Conservation (phyloP, 2,113 vertebrate genomes). For the Carettochelys insculpta region DNA sequence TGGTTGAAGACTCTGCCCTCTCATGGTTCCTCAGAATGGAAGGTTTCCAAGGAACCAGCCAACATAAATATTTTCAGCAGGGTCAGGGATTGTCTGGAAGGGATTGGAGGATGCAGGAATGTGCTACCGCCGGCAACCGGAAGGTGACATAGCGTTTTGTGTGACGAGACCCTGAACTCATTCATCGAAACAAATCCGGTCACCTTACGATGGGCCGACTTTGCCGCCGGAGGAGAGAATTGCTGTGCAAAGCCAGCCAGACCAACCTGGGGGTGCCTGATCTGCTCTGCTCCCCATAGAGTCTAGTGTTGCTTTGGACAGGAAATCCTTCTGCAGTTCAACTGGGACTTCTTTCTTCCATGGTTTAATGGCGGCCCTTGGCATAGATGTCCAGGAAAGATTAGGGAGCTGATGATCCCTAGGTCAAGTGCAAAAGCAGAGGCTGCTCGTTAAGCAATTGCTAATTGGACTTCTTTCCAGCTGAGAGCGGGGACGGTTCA, state of each 20-base stretch:
- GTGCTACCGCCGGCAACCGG: conserved; percentile 31
- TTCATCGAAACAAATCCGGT: conserved; percentile 44
- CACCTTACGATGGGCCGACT: conserved; percentile 10
- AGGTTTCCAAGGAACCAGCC: conserved; percentile 32
- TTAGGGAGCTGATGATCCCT: neutral
- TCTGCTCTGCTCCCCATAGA: neutral
- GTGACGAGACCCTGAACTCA: conserved; percentile 7
- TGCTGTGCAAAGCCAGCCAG: conserved; percentile 48
- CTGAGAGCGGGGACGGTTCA: neutral
- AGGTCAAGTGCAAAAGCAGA: fast-evolving
- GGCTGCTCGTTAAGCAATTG: neutral
- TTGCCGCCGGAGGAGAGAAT: neutral
- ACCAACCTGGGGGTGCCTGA: neutral
- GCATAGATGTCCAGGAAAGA: fast-evolving
- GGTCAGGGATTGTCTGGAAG: conserved; percentile 30
- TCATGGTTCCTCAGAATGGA: conserved; percentile 38
- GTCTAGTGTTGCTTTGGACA: fast-evolving
- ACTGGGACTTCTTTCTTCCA: fast-evolving
- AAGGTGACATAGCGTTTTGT: conserved; percentile 51
- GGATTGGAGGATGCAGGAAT: neutral
- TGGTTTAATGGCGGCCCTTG: fast-evolving
- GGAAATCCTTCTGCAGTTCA: fast-evolving
- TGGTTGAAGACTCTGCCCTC: conserved; percentile 52
- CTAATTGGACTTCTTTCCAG: neutral
- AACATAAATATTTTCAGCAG: conserved; percentile 59